Conservation (phyloP, 64 coral and sea anemone species). For the Montipora cactus region DNA sequence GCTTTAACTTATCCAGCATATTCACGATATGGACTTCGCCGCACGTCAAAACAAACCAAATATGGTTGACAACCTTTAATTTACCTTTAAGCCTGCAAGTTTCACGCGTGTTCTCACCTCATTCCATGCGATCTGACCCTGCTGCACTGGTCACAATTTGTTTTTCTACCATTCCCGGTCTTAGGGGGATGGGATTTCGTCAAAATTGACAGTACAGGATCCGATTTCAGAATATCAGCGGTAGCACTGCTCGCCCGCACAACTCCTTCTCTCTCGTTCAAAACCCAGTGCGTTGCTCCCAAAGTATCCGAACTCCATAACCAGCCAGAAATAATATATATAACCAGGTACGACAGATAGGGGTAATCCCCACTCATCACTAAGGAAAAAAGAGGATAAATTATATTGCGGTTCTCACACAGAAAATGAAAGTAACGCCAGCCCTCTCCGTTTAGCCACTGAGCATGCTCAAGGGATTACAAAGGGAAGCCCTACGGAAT, state of each 20-base stretch:
- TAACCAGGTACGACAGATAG: slow-evolving; percentile 73
- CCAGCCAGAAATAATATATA: slow-evolving; percentile 88
- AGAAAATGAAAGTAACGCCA: slow-evolving; percentile 21
- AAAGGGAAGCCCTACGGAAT: background rate
- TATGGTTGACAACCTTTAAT: slow-evolving; percentile 15
- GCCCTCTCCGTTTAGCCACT: background rate
- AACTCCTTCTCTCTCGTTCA: slow-evolving; percentile 87
- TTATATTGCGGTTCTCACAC: slow-evolving; percentile 1
- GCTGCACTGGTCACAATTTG: slow-evolving; percentile 75
- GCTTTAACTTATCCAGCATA: background rate
- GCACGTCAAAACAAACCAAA: slow-evolving; percentile 54
- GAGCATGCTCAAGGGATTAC: slow-evolving; percentile 10
- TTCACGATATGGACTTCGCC: background rate
- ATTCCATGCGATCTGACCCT: slow-evolving; percentile 61
- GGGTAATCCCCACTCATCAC: slow-evolving; percentile 86
- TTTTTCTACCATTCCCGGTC: slow-evolving; percentile 49
- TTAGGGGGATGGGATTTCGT: slow-evolving; percentile 85
- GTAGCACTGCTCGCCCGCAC: slow-evolving; percentile 55
- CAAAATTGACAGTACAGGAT: slow-evolving; percentile 87
- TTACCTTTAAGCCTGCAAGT: background rate
- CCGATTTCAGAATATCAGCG: slow-evolving; percentile 86
- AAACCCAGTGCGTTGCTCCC: slow-evolving; percentile 92
- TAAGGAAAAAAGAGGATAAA: slow-evolving; percentile 1
- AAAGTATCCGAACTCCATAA: slow-evolving; percentile 85
- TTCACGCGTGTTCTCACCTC: slow-evolving; percentile 20